Percentiles rank a stretch among this genome's conserved stretches.
These are phyloP conservation scores for Climacteris rufus DNA, from an alignment of 2,113 vertebrate species.

Conservation along the genomic window DNA sequence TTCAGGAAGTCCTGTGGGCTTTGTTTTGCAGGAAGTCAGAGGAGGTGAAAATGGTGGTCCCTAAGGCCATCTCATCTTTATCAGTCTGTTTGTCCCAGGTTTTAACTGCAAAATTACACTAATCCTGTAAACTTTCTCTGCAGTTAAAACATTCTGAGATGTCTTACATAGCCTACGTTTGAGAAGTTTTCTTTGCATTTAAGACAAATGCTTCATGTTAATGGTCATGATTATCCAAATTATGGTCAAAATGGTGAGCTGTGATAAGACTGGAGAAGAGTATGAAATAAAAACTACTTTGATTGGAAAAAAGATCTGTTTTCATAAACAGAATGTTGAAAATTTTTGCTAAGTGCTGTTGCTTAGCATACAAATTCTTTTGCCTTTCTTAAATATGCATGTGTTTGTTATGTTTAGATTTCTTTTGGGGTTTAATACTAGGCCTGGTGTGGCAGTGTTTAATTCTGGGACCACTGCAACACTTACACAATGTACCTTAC, in stretches of 20 bases:
- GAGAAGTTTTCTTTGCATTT: background rate
- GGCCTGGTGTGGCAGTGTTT: background rate
- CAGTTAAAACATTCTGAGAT: background rate
- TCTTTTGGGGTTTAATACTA: background rate
- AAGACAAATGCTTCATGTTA: background rate
- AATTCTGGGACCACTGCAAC: background rate
- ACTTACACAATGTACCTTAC: background rate
- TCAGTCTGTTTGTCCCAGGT: background rate
- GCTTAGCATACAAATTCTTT: background rate
- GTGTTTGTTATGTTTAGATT: background rate
- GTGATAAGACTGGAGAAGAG: background rate
- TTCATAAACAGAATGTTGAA: background rate
- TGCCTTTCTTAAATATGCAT: background rate
- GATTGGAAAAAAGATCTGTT: background rate
- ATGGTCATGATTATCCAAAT: background rate
- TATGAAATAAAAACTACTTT: background rate
- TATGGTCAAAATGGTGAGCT: background rate
- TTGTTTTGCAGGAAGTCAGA: conserved; percentile 40
- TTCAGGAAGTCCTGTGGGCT: conserved; percentile 25
- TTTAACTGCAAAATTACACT: background rate
- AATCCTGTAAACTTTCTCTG: background rate
- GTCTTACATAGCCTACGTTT: background rate
- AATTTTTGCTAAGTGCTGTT: background rate
- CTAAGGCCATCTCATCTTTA: background rate
- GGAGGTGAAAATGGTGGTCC: background rate